Evolutionary conservation across 2,888 invertebrate species (phyloP).

Genomic region (Reticulitermes lucifugus): DNA sequence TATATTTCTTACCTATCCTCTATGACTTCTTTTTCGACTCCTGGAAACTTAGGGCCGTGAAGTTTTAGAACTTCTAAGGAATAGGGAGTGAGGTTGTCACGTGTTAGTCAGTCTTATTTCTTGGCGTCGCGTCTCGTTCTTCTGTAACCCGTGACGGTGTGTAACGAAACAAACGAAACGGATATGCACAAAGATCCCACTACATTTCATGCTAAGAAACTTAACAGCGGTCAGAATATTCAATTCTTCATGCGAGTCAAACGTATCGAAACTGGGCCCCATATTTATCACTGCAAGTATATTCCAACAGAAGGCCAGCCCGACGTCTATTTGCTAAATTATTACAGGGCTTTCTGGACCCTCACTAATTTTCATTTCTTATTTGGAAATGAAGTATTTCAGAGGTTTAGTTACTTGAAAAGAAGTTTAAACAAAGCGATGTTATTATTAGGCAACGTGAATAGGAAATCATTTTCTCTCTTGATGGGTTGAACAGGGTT

Average conservation of each 20-base stretch:
- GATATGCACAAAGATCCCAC: neutral
- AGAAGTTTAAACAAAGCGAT: too few species aligned
- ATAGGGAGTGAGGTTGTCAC: neutral
- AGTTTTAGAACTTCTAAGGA: too few species aligned
- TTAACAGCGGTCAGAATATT: neutral
- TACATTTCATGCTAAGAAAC: neutral
- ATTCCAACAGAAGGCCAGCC: neutral
- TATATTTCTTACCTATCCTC: too few species aligned
- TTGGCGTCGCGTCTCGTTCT: neutral
- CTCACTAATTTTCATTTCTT: too few species aligned
- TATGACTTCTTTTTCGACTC: too few species aligned
- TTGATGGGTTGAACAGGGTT: too few species aligned
- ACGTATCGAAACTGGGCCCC: neutral
- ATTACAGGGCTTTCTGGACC: neutral
- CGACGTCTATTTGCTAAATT: neutral
- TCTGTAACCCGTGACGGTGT: neutral
- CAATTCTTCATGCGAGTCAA: neutral
- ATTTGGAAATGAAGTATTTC: too few species aligned
- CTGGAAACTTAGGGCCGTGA: too few species aligned
- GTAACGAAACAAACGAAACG: neutral
- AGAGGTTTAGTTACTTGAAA: too few species aligned
- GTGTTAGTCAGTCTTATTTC: neutral
- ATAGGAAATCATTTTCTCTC: too few species aligned
- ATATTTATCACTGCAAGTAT: neutral
- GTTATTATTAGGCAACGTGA: too few species aligned